Base-by-base conservation (phyloP, 2,888 invertebrate genomes). In the Norana najaformis region DNA sequence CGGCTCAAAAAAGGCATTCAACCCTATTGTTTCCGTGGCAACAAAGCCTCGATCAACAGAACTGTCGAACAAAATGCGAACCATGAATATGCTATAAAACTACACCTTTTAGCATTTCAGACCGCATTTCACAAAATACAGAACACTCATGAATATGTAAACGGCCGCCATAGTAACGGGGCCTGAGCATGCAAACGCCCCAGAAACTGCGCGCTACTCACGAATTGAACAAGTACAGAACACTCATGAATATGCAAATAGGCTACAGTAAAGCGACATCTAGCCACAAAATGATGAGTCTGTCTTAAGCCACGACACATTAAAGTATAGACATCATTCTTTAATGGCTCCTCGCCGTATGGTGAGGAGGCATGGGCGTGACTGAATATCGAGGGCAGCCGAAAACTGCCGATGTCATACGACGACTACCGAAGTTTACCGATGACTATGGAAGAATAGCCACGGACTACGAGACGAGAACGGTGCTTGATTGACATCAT, bases 231-330 rank as follows among this genome's bases (percentile, higher is more conserved):
- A 85, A 85, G 85, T 37, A 85, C 85, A 36, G 37, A 85, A 85
- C 85, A 37, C 35, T 85, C 85, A 85, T 35, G 30, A 85, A 85
- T 85, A 85, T 37, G 85, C 36, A 85, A 85, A 85, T 85, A 37
- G 36, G 85, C 85, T 85, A 85, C 85, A 85, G 35, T 20, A 85
- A 85, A 85, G 85, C 85, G 85, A 85, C 85, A 85, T 35, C 85
- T 85, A 85, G 85, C 85, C 85, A 85, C 85, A 85, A 37, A 85
- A 85, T 85, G 85, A 85, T 37, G 69, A 69, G 85, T 85, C 85
- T 36, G 85, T 85, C 85, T 85, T 85, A 85, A 85, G 85, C 85
- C 36, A 85, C 85, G 85, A 35, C 37, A 69, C 69, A 69, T 69
- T 69, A 69, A 69, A 69, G 69, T 69, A 69, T 69, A 69, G 69